These are phyloP conservation scores for Ligdia adustata DNA, from an alignment of 2,888 invertebrate genomes.

Conservation along the genomic window DNA sequence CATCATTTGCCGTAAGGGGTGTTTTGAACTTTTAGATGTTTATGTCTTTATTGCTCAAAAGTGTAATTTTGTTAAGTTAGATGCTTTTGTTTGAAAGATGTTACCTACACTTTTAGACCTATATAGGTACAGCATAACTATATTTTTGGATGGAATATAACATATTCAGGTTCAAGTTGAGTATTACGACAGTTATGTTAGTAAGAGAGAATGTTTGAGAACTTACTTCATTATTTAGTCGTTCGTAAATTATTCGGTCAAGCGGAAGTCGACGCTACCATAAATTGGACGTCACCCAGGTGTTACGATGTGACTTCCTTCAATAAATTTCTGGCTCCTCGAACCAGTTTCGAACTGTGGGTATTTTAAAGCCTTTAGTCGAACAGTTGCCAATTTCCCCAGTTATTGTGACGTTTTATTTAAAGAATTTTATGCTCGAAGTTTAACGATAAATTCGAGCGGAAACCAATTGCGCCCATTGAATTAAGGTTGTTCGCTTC, in stretches of 20 bases:
- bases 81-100: too few relatives aligned
- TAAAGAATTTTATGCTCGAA: slow-evolving; percentile 22
- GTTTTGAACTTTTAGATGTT: too few relatives aligned
- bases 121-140: too few relatives aligned
- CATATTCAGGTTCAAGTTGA: too few relatives aligned
- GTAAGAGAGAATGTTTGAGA: too few relatives aligned
- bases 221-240: too few relatives aligned
- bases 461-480: slow-evolving; percentile 20
- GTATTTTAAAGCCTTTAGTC: slow-evolving; percentile 21
- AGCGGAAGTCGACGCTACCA: slow-evolving; percentile 46
- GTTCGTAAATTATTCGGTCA: slow-evolving; percentile 39
- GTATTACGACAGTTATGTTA: too few relatives aligned
- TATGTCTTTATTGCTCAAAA: too few relatives aligned
- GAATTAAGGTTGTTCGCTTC: slow-evolving; percentile 9
- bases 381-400: slow-evolving; percentile 24
- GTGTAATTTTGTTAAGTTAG: too few relatives aligned
- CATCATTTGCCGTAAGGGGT: too few relatives aligned
- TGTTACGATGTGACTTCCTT: slow-evolving; percentile 41
- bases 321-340: slow-evolving; percentile 38
- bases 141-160: too few relatives aligned
- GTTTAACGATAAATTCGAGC: slow-evolving; percentile 20
- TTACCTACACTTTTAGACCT: too few relatives aligned
- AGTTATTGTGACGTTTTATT: slow-evolving; percentile 28
- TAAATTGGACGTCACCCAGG: slow-evolving; percentile 60
- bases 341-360: slow-evolving; percentile 22